Evolutionary conservation across 2,888 invertebrate genomes (phyloP), one percentile per base, ranked within the genome.

Genomic region (Sinohyriopsis cumingii): DNA sequence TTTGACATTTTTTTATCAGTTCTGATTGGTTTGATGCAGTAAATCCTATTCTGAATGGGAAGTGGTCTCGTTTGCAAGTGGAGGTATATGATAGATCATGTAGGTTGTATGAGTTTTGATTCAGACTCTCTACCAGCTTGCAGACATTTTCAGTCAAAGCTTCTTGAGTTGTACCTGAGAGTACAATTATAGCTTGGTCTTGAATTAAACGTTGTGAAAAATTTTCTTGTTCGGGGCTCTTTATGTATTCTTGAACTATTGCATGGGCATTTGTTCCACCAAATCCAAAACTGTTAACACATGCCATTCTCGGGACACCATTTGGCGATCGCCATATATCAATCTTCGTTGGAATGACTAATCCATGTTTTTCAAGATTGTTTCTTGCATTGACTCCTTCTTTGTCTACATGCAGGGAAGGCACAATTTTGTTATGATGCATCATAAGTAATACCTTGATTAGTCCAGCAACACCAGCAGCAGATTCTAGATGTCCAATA

Each of bases 401-500:
- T 45, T 65, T 70, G 59, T 71, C 71, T 20, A 68, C 75, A 63
- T 77, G 74, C 22, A 84, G 67, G 18, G 79, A 78, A 18, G 82
- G 82, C 25, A 81, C 81, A 33, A 82, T 77, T 54, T 69, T 73
- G n/a, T 68, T 71, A 62, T 82, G 25, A 61, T 80, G 76, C 78
- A 83, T 80, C 83, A 83, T 84, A 24, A 86, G 69, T 45, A 83
- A 62, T 9, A 83, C 79, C 62, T 84, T 86, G 45, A 86, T 81
- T 0, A 86, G 65, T 0, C 82, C 82, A 3, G 83, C 82, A 12
- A 80, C 78, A 0, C 84, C 85, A 3, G 85, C 82, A 0, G 82
- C 82, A 2, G 84, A 78, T 65, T 84, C 84, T 22, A 78, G 68
- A 62, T 86, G 85, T 12, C 85, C 85, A 56, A 86, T 83, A 64